Percentiles rank a stretch among this genome's conserved stretches.
Evolutionary conservation across 2,113 vertebrate species (phyloP).

Genomic region (human (Homo sapiens)): DNA sequence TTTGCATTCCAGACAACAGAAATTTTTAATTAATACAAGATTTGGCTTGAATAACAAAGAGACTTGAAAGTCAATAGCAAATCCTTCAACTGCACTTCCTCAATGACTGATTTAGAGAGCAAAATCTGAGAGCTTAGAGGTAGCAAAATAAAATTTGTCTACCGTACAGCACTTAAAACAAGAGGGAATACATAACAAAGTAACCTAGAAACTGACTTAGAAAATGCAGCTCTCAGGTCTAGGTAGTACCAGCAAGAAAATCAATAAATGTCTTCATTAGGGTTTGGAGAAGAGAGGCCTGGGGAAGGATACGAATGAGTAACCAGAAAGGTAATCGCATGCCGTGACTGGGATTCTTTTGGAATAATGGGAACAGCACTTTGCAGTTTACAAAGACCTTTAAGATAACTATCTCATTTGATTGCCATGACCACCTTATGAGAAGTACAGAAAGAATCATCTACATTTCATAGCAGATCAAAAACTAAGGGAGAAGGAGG

Average conservation of each 20-base stretch:
- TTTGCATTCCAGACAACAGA: not conserved
- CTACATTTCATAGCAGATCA: not conserved
- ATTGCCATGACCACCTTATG: not conserved
- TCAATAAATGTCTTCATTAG: not conserved
- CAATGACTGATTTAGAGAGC: not conserved
- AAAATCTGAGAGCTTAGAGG: not conserved
- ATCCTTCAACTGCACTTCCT: not conserved
- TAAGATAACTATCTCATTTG: not conserved
- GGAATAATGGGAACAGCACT: not conserved
- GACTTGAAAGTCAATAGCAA: not conserved
- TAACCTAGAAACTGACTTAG: not conserved
- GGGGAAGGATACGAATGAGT: not conserved
- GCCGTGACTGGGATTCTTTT: not conserved
- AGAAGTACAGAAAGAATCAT: not conserved
- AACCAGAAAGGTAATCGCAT: not conserved
- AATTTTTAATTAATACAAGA: constrained; percentile 23
- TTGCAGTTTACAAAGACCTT: not conserved
- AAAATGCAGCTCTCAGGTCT: not conserved
- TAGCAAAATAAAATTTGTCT: constrained; percentile 8
- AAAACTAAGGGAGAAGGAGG: not conserved
- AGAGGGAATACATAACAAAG: not conserved
- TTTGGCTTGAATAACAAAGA: not conserved
- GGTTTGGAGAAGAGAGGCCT: not conserved
- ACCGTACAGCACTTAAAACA: not conserved
- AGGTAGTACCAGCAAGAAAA: not conserved